Percentiles rank a stretch among this genome's conserved stretches.
phyloP scores from a whole-genome alignment of 2,113 vertebrate genomes.

The Megaptera novaeangliae region DNA sequence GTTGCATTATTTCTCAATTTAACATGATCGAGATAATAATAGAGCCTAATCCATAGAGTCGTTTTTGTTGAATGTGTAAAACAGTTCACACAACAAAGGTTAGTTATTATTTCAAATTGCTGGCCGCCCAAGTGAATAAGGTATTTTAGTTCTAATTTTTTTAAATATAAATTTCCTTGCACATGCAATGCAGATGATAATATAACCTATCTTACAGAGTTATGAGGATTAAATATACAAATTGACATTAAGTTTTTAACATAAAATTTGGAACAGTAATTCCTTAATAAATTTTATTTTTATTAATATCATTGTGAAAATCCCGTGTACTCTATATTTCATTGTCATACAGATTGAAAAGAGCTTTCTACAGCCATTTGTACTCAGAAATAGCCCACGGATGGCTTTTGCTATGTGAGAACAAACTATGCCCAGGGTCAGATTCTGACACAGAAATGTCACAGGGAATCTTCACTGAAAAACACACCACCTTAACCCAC shows the following conservation, averaged over 20 bases:
- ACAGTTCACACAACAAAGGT: neutral
- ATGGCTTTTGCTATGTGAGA: neutral
- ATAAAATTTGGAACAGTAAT: constrained; percentile 2
- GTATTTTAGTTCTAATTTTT: neutral
- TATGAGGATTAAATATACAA: neutral
- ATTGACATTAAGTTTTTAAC: neutral
- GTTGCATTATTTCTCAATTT: neutral
- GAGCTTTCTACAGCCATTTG: neutral
- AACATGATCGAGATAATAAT: neutral
- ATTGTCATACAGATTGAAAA: neutral
- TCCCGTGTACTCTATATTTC: neutral
- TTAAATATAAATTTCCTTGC: neutral
- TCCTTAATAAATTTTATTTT: neutral
- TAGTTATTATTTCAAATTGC: neutral
- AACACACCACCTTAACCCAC: neutral
- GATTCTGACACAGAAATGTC: constrained; percentile 36
- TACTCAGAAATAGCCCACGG: neutral
- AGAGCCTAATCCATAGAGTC: neutral
- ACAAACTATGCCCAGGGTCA: constrained; percentile 1
- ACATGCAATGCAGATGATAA: neutral
- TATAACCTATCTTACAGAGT: neutral
- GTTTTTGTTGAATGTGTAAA: neutral
- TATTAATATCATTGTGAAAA: neutral
- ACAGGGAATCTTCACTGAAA: neutral
- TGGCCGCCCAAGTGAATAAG: neutral